Conservation (phyloP, 2,113 vertebrate genomes). For the Ciconia maguari region DNA sequence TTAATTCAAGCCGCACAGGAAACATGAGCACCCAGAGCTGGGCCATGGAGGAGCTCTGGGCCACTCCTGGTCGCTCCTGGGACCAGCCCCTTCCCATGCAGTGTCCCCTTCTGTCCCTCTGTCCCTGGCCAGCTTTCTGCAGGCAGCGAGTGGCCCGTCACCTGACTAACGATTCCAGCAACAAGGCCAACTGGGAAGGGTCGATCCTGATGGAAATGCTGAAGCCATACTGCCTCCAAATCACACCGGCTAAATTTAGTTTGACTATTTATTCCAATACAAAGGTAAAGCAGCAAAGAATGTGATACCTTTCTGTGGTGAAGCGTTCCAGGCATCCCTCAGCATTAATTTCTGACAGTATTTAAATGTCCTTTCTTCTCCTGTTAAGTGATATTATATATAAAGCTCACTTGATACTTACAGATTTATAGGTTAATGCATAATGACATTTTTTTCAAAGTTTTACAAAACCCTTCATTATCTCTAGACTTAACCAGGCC, state of each 20-base stretch:
- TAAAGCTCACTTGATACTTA: not conserved
- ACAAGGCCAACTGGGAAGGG: not conserved
- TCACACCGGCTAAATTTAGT: not conserved
- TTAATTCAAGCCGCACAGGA: not conserved
- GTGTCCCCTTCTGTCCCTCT: not conserved
- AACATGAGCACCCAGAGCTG: accelerated
- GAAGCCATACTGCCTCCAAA: not conserved
- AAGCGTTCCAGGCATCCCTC: not conserved
- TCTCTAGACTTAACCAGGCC: not conserved
- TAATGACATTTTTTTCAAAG: not conserved
- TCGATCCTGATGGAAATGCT: not conserved
- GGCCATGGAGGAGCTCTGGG: not conserved
- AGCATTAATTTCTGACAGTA: not conserved
- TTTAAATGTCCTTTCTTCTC: constrained; percentile 20
- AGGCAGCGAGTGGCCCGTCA: accelerated
- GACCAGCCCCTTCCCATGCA: not conserved
- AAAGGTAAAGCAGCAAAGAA: not conserved
- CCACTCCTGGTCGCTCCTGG: not conserved
- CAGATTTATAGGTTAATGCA: constrained; percentile 5
- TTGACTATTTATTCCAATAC: not conserved
- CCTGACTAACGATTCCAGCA: not conserved
- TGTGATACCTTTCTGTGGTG: not conserved
- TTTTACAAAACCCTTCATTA: constrained; percentile 24
- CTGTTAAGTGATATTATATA: not conserved
- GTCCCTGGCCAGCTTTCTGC: not conserved